Percentiles rank a stretch among this genome's conserved stretches.
phyloP scores from a whole-genome alignment of 2,888 invertebrate species.

The Anarsia innoxiella region DNA sequence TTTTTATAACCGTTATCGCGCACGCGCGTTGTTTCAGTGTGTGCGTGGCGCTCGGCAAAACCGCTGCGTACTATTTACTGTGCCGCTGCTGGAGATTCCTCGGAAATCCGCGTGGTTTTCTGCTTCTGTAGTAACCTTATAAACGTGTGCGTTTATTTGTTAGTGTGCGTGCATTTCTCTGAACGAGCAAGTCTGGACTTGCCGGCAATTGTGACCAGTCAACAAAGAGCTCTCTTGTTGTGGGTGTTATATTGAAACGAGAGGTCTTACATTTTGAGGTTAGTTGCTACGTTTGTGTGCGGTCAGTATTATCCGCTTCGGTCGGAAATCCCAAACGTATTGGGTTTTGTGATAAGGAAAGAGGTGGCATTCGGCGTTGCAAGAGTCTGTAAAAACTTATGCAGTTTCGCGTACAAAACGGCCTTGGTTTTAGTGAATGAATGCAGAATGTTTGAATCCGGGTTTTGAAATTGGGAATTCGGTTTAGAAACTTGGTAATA shows the following conservation, averaged over 20 bases:
- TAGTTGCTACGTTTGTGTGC: constrained; percentile 21
- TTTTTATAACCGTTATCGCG: constrained; percentile 23
- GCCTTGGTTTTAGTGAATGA: constrained; percentile 5
- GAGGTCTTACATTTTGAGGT: constrained; percentile 16
- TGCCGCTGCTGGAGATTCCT: constrained; percentile 57
- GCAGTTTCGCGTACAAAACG: not conserved
- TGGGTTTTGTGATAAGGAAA: constrained; percentile 34
- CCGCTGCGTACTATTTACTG: too few relatives aligned
- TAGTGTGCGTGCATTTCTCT: constrained; percentile 33
- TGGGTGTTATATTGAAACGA: not conserved
- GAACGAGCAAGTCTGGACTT: constrained; percentile 40
- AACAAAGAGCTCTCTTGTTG: constrained; percentile 25
- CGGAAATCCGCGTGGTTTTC: constrained; percentile 41
- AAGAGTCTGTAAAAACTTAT: constrained; percentile 19
- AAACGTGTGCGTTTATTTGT: constrained; percentile 10
- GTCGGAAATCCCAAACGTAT: constrained; percentile 31
- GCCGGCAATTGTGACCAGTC: constrained; percentile 27
- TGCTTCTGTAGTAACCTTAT: constrained; percentile 24
- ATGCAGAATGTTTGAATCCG: constrained; percentile 4
- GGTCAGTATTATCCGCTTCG: constrained; percentile 25
- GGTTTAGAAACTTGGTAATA: not conserved
- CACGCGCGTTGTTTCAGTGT: constrained; percentile 37
- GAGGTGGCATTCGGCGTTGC: constrained; percentile 9
- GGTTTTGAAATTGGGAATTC: constrained; percentile 6
- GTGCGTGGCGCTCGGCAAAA: constrained; percentile 42